Evolutionary conservation across 2,888 invertebrate species (phyloP).

Genomic region (Ypsolopha sequella): DNA sequence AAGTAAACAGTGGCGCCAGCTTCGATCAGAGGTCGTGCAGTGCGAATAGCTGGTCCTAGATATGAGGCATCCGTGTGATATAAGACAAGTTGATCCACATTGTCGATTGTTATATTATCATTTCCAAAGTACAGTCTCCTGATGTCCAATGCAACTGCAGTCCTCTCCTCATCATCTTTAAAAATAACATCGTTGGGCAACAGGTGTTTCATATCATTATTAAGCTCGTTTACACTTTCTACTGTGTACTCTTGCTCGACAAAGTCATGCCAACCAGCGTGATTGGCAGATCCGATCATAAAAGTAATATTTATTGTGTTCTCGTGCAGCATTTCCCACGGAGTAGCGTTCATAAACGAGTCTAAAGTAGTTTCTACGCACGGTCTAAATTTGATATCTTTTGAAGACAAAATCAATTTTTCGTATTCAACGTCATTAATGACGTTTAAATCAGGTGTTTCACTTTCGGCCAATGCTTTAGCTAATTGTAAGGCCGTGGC

Average conservation of each 20-base stretch:
- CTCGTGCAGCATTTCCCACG: conserved; percentile 30
- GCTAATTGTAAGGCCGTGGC: conserved; percentile 32
- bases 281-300: conserved; percentile 40
- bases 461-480: conserved; percentile 40
- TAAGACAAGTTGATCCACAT: conserved; percentile 23
- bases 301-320: conserved; percentile 23
- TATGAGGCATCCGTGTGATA: conserved; percentile 41
- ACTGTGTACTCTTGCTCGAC: conserved; percentile 17
- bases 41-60: conserved; percentile 33
- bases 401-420: conserved; percentile 8
- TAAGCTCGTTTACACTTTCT: conserved; percentile 22
- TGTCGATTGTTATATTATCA: conserved; percentile 18
- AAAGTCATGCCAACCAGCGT: conserved; percentile 37
- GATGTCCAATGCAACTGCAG: conserved; percentile 18
- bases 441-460: background rate
- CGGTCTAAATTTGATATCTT: conserved; percentile 27
- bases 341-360: conserved; percentile 30
- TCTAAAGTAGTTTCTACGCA: conserved; percentile 25
- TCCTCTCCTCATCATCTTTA: conserved; percentile 15
- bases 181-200: conserved; percentile 42
- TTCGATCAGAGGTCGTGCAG: conserved; percentile 28
- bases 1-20: conserved; percentile 59
- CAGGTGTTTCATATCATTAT: conserved; percentile 21
- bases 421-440: background rate
- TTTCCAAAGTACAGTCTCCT: conserved; percentile 36